phyloP scores from a whole-genome alignment of 2,888 invertebrate genomes.

The Gastracanthus pulcherrimus region DNA sequence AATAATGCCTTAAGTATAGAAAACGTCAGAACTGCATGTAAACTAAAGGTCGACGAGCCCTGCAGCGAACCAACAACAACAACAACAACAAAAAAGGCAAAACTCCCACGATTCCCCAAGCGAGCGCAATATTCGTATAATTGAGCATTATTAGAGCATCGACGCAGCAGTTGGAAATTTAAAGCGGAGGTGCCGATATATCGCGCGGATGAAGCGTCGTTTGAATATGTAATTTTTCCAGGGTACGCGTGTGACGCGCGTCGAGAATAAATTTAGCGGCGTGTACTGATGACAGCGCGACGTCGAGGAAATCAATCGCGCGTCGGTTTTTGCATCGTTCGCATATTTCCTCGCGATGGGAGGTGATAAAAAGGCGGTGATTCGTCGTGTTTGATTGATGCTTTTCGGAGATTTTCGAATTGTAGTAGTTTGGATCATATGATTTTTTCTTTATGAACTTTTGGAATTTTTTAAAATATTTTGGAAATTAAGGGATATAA shows the following conservation, averaged over 20 bases:
- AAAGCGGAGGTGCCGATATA: neutral
- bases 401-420: too few species aligned
- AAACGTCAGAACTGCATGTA: neutral
- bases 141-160: neutral
- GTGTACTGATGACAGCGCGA: neutral
- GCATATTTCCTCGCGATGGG: too few species aligned
- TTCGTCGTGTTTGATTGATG: too few species aligned
- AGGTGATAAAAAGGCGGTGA: too few species aligned
- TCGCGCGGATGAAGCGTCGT: neutral
- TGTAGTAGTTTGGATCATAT: too few species aligned
- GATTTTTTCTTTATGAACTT: too few species aligned
- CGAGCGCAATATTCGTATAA: slow-evolving; percentile 16
- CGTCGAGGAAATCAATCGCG: neutral
- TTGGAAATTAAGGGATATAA: too few species aligned
- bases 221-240: slow-evolving; percentile 2
- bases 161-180: neutral
- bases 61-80: too few species aligned
- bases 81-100: neutral
- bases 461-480: too few species aligned
- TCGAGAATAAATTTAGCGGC: slow-evolving; percentile 22
- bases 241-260: neutral
- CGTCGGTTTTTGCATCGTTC: neutral
- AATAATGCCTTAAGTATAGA: too few species aligned
- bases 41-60: too few species aligned
- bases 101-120: neutral